These are phyloP conservation scores for Amazonetta brasiliensis DNA, from an alignment of 2,797 vertebrate species.

Conservation along the genomic window DNA sequence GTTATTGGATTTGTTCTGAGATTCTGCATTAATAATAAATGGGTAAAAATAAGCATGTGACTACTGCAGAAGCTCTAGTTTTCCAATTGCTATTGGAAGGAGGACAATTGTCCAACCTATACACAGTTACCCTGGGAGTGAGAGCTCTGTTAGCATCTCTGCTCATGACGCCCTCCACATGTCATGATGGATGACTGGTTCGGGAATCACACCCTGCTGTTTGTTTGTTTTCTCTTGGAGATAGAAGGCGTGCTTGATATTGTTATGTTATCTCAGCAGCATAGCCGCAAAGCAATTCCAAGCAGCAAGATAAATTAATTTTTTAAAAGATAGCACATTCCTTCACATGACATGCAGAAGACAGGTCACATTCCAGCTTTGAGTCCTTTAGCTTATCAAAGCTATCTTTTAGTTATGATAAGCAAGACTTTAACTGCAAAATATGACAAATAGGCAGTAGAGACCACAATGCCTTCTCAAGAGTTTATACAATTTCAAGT, in stretches of 20 bases:
- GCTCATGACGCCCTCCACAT: not conserved
- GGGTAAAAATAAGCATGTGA: not conserved
- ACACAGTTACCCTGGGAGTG: not conserved
- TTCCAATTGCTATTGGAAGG: not conserved
- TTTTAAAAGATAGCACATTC: constrained; percentile 16
- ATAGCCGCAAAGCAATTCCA: constrained; percentile 20
- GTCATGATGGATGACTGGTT: not conserved
- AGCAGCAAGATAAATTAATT: constrained; percentile 15
- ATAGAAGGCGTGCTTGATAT: not conserved
- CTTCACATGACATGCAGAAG: not conserved
- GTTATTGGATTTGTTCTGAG: not conserved
- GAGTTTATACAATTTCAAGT: not conserved
- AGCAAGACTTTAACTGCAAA: not conserved
- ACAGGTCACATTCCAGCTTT: constrained; percentile 7
- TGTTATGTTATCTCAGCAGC: not conserved
- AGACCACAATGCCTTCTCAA: not conserved
- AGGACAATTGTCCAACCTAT: not conserved
- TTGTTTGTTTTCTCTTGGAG: constrained; percentile 27
- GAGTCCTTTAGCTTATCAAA: not conserved
- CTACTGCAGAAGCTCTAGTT: not conserved
- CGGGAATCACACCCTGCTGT: constrained; percentile 34
- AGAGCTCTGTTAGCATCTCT: not conserved
- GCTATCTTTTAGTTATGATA: not conserved
- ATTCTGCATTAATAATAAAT: not conserved
- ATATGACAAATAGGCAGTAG: not conserved